These are phyloP conservation scores for Neogale vison DNA, from an alignment of 2,113 vertebrate species.

Conservation along the genomic window DNA sequence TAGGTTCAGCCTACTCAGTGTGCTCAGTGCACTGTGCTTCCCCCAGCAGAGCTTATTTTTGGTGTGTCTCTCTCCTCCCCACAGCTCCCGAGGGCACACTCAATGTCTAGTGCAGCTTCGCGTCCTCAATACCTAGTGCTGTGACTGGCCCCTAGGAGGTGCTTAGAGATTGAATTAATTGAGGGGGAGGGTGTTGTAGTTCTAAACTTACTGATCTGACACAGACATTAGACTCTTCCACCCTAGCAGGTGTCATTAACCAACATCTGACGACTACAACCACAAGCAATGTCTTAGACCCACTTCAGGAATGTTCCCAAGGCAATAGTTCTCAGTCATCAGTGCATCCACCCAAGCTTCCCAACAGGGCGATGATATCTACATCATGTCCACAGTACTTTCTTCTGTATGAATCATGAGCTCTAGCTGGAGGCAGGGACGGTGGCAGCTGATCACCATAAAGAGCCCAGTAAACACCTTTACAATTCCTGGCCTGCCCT, in stretches of 20 bases:
- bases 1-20: neutral
- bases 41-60: neutral
- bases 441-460: no score
- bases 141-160: neutral
- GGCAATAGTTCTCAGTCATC: neutral
- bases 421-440: neutral
- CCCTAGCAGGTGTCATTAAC: neutral
- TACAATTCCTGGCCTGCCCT: neutral
- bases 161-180: neutral
- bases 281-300: neutral
- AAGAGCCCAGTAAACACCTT: rapidly evolving
- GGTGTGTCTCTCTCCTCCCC: neutral
- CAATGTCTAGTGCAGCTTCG: neutral
- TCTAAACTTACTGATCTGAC: neutral
- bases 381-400: neutral
- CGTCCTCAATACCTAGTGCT: neutral
- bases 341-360: neutral
- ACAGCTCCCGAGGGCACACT: neutral
- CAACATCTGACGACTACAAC: neutral
- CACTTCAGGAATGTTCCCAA: neutral
- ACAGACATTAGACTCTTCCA: neutral
- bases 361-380: neutral
- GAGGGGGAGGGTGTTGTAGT: neutral
- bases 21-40: neutral
- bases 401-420: neutral